A percentile compares a stretch with the other conserved stretches of the same genome.
Evolutionary conservation across 2,113 vertebrate species (phyloP).

Genomic region (Seriola dumerili): DNA sequence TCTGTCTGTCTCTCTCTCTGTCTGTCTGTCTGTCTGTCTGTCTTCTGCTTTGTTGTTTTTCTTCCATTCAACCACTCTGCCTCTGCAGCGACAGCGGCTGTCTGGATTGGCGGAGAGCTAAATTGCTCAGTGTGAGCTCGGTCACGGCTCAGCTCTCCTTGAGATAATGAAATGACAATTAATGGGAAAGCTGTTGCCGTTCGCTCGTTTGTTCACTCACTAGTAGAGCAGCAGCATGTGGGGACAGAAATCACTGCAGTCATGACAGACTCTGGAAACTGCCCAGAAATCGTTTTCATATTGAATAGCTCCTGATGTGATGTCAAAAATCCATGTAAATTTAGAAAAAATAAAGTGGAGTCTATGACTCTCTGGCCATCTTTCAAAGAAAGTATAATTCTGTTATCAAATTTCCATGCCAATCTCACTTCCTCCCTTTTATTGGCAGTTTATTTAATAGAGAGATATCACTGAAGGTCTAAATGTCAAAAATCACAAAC

Average conservation of each 20-base stretch:
- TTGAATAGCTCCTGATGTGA: conserved; percentile 19
- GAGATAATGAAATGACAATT: conserved; percentile 88
- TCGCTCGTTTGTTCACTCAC: conserved; percentile 76
- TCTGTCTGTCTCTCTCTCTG: conserved; percentile 7
- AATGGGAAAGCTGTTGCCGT: conserved; percentile 82
- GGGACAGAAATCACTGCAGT: conserved; percentile 49
- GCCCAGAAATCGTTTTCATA: conserved; percentile 38
- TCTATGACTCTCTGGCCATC: not conserved
- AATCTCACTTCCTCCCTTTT: not conserved
- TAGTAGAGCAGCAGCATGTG: conserved; percentile 56
- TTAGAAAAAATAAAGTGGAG: not conserved
- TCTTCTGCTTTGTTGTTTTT: conserved; percentile 47
- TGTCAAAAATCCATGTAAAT: conserved; percentile 16
- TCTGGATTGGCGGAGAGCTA: conserved; percentile 79
- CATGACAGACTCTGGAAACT: conserved; percentile 27
- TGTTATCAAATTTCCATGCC: not conserved
- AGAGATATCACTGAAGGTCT: not conserved
- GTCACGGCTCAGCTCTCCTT: conserved; percentile 85
- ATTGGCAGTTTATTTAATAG: not conserved
- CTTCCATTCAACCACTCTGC: conserved; percentile 54
- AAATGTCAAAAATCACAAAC: conserved; percentile 5
- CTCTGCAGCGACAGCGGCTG: conserved; percentile 64
- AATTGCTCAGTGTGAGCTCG: conserved; percentile 83
- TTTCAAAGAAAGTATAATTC: not conserved
- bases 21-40: conserved; percentile 5